Conservation (phyloP, 2,888 invertebrate genomes). For the Papilio elwesi region DNA sequence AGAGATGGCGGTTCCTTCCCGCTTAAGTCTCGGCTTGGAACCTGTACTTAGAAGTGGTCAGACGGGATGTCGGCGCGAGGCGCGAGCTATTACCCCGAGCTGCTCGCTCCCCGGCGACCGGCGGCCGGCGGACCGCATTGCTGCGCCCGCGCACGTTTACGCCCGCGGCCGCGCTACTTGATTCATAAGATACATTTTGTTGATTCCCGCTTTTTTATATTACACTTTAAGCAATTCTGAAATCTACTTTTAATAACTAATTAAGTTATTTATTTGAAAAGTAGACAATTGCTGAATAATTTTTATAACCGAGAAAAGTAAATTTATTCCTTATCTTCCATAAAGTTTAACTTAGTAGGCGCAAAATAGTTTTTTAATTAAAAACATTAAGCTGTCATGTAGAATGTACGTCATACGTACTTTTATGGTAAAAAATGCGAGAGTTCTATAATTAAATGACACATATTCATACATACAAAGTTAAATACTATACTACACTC, state of each 20-base stretch:
- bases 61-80: constrained; percentile 56
- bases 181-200: constrained; percentile 70
- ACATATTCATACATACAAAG: too few species aligned
- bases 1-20: constrained; percentile 54
- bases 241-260: neutral
- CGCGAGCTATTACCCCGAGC: constrained; percentile 46
- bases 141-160: constrained; percentile 68
- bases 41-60: constrained; percentile 67
- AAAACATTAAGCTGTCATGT: too few species aligned
- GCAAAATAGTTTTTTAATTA: too few species aligned
- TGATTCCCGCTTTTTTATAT: constrained; percentile 54
- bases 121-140: constrained; percentile 56
- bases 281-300: neutral
- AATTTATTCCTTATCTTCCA: too few species aligned
- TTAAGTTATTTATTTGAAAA: too few species aligned
- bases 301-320: too few species aligned
- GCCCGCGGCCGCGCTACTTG: constrained; percentile 73
- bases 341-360: too few species aligned
- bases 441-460: too few species aligned
- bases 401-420: too few species aligned
- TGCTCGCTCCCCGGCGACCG: constrained; percentile 59
- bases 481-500: too few species aligned
- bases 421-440: too few species aligned
- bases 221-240: neutral
- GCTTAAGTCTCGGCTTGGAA: constrained; percentile 48